Evolutionary conservation across 2,113 vertebrate species (phyloP).

Genomic region (Corythornis cristatus): DNA sequence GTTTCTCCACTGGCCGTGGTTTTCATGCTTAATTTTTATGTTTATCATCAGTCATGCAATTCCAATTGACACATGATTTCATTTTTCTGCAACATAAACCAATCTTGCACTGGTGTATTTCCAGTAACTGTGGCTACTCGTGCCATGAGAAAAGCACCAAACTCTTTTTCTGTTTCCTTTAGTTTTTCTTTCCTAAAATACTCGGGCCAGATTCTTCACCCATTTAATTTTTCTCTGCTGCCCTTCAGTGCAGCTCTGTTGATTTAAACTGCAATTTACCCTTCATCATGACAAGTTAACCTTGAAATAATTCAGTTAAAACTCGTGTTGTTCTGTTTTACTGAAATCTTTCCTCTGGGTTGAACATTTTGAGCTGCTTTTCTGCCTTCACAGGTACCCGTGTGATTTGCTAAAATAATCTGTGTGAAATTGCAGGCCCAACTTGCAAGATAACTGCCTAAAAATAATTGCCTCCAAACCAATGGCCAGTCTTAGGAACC

Average conservation of each 20-base stretch:
- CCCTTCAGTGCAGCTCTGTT: background rate
- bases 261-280: background rate
- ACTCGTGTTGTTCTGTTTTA: background rate
- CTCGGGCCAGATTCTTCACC: background rate
- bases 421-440: background rate
- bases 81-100: constrained; percentile 58
- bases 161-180: background rate
- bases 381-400: background rate
- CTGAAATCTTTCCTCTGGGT: background rate
- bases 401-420: background rate
- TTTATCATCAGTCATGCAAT: constrained; percentile 40
- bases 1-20: background rate
- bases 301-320: background rate
- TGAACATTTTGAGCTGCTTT: background rate
- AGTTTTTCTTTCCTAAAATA: background rate
- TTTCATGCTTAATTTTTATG: constrained; percentile 46
- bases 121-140: constrained; percentile 37
- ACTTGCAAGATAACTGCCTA: background rate
- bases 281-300: background rate
- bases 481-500: background rate
- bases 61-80: constrained; percentile 48
- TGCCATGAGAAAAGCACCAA: background rate
- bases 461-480: background rate
- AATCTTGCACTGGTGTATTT: constrained; percentile 34
- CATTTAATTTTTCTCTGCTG: background rate